Conservation (phyloP, 2,113 vertebrate genomes). For the Procavia capensis region DNA sequence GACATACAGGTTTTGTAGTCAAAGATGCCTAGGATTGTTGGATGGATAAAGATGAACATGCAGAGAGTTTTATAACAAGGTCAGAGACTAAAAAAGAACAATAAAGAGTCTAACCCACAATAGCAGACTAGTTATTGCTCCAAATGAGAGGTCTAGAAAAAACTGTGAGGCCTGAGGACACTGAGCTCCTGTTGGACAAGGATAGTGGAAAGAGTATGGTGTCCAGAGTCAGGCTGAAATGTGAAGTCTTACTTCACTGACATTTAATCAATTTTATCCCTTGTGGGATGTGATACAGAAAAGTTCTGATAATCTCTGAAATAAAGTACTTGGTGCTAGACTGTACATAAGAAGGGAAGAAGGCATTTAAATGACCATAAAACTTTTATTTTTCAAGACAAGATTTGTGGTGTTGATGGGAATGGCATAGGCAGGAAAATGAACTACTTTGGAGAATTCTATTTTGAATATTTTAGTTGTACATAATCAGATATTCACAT, state of each 20-base stretch:
- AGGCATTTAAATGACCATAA: neutral
- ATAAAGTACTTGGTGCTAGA: neutral
- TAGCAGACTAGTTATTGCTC: neutral
- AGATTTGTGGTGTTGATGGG: neutral
- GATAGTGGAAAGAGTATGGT: neutral
- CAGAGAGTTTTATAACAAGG: neutral
- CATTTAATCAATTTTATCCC: neutral
- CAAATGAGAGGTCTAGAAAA: neutral
- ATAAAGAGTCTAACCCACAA: neutral
- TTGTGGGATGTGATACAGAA: neutral
- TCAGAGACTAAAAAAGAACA: neutral
- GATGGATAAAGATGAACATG: neutral
- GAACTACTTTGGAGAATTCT: neutral
- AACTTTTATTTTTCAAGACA: slow-evolving; percentile 27
- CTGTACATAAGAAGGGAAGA: neutral
- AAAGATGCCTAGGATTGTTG: neutral
- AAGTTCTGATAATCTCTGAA: neutral
- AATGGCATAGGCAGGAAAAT: neutral
- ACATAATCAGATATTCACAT: neutral
- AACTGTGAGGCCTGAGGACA: neutral
- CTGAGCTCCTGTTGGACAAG: neutral
- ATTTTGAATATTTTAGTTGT: neutral
- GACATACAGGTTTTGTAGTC: neutral
- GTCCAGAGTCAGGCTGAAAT: neutral
- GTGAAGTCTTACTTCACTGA: neutral